Percentiles rank a stretch among this genome's conserved stretches.
Conservation (phyloP, 2,113 vertebrate genomes). For the Regulus satrapa region DNA sequence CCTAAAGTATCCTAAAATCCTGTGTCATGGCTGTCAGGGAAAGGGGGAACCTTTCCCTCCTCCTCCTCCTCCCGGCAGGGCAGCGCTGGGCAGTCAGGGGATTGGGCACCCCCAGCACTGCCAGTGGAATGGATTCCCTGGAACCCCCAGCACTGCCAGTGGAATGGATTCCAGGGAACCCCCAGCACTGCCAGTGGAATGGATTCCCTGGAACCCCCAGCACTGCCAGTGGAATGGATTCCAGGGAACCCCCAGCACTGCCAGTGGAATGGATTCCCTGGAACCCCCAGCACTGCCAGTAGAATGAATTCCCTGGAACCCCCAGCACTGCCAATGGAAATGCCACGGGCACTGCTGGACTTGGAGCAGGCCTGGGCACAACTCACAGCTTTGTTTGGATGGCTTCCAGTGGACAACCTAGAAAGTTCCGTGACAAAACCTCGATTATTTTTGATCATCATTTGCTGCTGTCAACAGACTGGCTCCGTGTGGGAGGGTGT, state of each 20-base stretch:
- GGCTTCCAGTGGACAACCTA: not conserved
- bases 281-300: too few relatives aligned
- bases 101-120: too few relatives aligned
- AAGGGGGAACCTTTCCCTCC: not conserved
- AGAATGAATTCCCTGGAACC: too few relatives aligned
- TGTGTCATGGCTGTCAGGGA: not conserved
- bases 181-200: too few relatives aligned
- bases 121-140: too few relatives aligned
- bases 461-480: not conserved
- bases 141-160: too few relatives aligned
- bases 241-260: too few relatives aligned
- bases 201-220: too few relatives aligned
- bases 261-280: too few relatives aligned
- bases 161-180: too few relatives aligned
- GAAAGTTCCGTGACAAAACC: not conserved
- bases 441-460: rapidly evolving
- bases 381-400: rapidly evolving
- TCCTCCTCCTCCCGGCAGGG: not conserved
- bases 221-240: too few relatives aligned
- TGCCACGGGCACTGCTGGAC: not conserved
- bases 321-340: too few relatives aligned
- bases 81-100: not conserved
- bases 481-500: not conserved
- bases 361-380: not conserved
- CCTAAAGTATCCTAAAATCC: not conserved